Evolutionary conservation across 1,140 invertebrate species (phyloP), one percentile per base, ranked within the genome.

Genomic region (Maconellicoccus hirsutus): DNA sequence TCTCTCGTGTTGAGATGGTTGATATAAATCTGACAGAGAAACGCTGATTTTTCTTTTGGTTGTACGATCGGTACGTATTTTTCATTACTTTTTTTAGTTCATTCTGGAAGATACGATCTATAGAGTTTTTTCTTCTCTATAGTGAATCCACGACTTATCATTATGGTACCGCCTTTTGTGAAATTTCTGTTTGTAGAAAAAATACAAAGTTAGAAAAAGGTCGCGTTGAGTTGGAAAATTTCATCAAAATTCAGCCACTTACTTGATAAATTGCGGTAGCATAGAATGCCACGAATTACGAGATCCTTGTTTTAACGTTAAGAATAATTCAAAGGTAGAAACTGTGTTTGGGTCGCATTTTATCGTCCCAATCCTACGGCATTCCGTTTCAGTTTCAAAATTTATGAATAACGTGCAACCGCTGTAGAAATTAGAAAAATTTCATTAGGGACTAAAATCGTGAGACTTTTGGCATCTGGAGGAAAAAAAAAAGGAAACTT

Each of bases 121-220:
- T 92, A 93, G 61, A 93, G 82, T 80, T 93, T 93, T 79, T 91
- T 92, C 82, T 93, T 93, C 76, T 87, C 87, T 79, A 93, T 81
- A 73, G 85, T 87, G 81, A 91, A 93, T 76, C 87, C 87, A 74
- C 88, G 86, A 82, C 89, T 90, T 78, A 93, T 87, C 79, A 93
- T 87, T 76, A 93, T 88, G 72, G 89, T 90, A 76, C 88, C 88
- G 78, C 88, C 86, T 79, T 87, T 86, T 71, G 89, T 88, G 73
- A 92, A 79, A 79, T 91, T 91, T 84, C 89, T 91, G 80, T 38
- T 33, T n/a, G 19, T 70, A 80, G 80, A 72, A 75, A 76, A 75
- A 4, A 74, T 74, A 69, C 74, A 74, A 73, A 73, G 29, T 74
- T 63, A 38, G 8, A 7, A 12, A 10, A 61, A 71, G 12, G 0